Evolutionary conservation across 1,140 invertebrate genomes (phyloP).

Genomic region (Megathymus violae): DNA sequence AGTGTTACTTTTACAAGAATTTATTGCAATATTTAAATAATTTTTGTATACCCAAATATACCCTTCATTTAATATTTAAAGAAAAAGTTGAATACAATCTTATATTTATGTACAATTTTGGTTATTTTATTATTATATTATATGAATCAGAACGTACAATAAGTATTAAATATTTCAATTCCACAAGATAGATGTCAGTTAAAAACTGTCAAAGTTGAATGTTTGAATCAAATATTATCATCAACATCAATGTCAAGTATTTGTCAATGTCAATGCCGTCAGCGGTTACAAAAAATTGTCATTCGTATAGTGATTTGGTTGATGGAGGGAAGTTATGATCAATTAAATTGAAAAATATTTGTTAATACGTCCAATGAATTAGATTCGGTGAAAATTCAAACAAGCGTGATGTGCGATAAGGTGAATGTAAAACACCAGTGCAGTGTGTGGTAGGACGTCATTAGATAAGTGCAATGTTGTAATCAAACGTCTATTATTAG

Average conservation of each 20-base stretch:
- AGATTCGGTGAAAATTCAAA: constrained; percentile 9
- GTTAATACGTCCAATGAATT: constrained; percentile 10
- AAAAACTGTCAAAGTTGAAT: too few relatives aligned
- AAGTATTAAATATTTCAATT: too few relatives aligned
- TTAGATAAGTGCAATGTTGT: constrained; percentile 33
- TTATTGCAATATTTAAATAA: too few relatives aligned
- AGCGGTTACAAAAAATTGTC: constrained; percentile 12
- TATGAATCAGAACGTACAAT: too few relatives aligned
- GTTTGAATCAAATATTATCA: too few relatives aligned
- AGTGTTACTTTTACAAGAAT: too few relatives aligned
- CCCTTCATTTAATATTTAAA: too few relatives aligned
- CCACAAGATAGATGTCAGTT: too few relatives aligned
- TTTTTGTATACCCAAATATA: too few relatives aligned
- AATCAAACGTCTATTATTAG: constrained; percentile 60
- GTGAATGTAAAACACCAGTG: constrained; percentile 13
- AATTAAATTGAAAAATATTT: constrained; percentile 10
- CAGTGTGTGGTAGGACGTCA: constrained; percentile 1
- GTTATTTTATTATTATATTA: too few relatives aligned
- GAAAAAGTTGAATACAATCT: too few relatives aligned
- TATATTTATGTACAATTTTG: too few relatives aligned
- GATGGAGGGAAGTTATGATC: constrained; percentile 20
- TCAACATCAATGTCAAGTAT: constrained; percentile 1
- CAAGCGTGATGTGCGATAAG: constrained; percentile 9
- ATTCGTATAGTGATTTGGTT: constrained; percentile 42
- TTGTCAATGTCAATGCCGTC: constrained; percentile 18